Base-by-base conservation (phyloP, 1,140 invertebrate species). In the Zaprionus lachaisei region DNA sequence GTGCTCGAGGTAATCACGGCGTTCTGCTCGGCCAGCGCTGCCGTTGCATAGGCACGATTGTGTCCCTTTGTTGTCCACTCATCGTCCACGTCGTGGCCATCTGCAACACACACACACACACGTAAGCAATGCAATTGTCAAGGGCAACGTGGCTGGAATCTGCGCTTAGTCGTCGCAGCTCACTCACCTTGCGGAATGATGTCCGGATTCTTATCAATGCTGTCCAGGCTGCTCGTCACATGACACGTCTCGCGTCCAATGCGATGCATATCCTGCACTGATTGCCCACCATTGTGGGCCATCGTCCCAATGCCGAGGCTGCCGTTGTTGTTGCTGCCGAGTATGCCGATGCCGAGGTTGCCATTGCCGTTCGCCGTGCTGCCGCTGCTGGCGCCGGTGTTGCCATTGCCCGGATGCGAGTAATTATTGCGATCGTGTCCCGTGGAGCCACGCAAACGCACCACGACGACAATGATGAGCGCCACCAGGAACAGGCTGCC, bases 181-280 rank as follows among this genome's bases (percentile, higher is more conserved):
- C 11, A 34, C 64, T 77, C 95, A 92, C 95, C 95, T 84, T 96
- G 95, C 58, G 96, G 96, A 92, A 96, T 96, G 71, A 96, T 96
- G 90, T 96, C 96, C 0, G 96, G 96, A 93, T 96, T 96, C 92
- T 96, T 96, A 84, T 96, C 96, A 83, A 95, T 94, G 91, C 95
- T 96, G 81, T 96, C 95, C 41, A 94, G 92, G 74, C 94, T 95
- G 79, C 92, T 92, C 28, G 81, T 94, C 93, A 92, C 91, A 72
- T 94, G 93, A 74, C 94, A 94, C 54, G 93, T 93, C 64, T 93
- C 92, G 17, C 92, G 66, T 12, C 90, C 91, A 63, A 92, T 92
- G 57, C 91, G 89, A 73, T 92, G 89, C 85, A 89, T 89, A 79
- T 93, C 92, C 84, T 93, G 92, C 81, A 92, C 80, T 90, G 91